Evolutionary conservation across 30 jellyfish, hydroid and myxozoan genomes (phyloP).

Genomic region (Hydractinia echinata): DNA sequence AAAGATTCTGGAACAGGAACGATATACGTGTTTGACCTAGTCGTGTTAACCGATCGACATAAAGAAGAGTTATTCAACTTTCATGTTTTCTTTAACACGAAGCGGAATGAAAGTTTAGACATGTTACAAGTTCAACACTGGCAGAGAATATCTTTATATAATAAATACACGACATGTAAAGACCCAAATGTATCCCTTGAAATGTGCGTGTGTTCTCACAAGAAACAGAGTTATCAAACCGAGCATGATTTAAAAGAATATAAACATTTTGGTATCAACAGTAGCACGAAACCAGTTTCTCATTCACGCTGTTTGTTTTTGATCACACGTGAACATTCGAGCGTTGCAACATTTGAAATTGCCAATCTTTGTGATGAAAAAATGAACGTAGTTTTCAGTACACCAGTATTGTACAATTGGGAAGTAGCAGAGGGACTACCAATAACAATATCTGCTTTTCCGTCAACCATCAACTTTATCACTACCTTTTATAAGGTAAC

Average conservation of each 20-base stretch:
- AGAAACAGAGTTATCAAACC: neutral
- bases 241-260: neutral
- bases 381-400: neutral
- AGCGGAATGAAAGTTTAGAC: neutral
- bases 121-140: conserved; percentile 40
- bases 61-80: conserved; percentile 53
- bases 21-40: conserved; percentile 49
- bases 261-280: conserved; percentile 41
- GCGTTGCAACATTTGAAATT: conserved; percentile 35
- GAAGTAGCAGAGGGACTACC: conserved; percentile 29
- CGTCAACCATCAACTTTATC: conserved; percentile 27
- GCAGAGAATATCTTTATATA: conserved; percentile 72
- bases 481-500: conserved; percentile 5
- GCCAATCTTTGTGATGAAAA: conserved; percentile 38
- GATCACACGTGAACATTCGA: conserved; percentile 36
- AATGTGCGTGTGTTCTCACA: conserved; percentile 52
- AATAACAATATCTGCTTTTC: conserved; percentile 11
- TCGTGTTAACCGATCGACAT: conserved; percentile 9
- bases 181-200: conserved; percentile 54
- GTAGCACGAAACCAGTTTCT: neutral
- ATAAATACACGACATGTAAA: conserved; percentile 43
- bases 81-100: conserved; percentile 25
- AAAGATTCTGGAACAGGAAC: conserved; percentile 7
- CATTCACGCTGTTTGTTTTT: conserved; percentile 32
- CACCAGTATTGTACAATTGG: conserved; percentile 29